These are phyloP conservation scores for Agriopis aurantiaria DNA, from an alignment of 2,888 invertebrate genomes.

Conservation along the genomic window DNA sequence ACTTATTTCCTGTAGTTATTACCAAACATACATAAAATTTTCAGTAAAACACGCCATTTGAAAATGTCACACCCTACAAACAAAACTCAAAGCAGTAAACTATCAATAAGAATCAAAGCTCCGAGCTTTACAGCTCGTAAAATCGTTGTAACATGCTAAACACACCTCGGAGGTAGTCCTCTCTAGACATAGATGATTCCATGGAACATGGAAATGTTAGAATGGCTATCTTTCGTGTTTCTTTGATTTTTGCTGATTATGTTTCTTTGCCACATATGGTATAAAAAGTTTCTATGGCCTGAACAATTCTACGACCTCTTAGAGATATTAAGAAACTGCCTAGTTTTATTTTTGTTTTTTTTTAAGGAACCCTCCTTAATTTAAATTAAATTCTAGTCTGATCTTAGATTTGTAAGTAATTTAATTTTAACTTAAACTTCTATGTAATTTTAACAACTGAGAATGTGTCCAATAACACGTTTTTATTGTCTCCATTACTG, in stretches of 20 bases:
- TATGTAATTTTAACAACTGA: no score
- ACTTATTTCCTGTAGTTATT: neutral
- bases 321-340: no score
- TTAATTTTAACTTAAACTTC: no score
- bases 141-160: conserved; percentile 28
- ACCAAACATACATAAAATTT: neutral
- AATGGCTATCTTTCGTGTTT: neutral
- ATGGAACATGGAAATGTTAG: neutral
- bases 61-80: conserved; percentile 17
- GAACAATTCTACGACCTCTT: no score
- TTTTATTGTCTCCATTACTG: no score
- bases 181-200: neutral
- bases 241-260: neutral
- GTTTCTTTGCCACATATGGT: neutral
- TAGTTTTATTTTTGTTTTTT: no score
- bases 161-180: conserved; percentile 23
- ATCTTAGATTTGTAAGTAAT: no score
- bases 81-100: conserved; percentile 22
- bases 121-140: conserved; percentile 29
- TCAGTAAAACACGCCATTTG: conserved; percentile 8
- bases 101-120: conserved; percentile 32
- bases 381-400: no score
- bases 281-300: no score
- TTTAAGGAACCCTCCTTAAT: no score
- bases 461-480: no score